Evolutionary conservation across 1,140 invertebrate genomes (phyloP), one percentile per base, ranked within the genome.

Genomic region (Drosophila nasuta): DNA sequence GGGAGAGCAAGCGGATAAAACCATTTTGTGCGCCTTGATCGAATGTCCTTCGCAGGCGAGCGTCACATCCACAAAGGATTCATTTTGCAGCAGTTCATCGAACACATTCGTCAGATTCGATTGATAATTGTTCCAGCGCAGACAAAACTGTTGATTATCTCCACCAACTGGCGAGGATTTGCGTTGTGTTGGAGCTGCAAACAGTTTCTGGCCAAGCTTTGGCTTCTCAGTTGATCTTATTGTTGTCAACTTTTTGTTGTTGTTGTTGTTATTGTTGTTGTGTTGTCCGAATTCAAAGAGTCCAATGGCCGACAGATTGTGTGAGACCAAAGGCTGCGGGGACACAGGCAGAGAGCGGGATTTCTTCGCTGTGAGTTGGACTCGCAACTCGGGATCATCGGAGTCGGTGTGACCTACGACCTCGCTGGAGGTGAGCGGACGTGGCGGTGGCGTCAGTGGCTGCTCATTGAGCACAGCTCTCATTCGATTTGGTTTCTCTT

Each of bases 61-160:
- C 7, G 97, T 98, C 56, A 98, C 97, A 93, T 98, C 97, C 57
- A 98, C 97, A 93, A 98, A 97, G 60, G 96, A 96, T 93, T 98
- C 97, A 92, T 95, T 97, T 92, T 97, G 97, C 54, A 98, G 94
- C 59, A 98, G 95, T 93, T 98, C 96, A 89, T 98, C 97, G 93
- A 98, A 98, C 65, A 97, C 97, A 93, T 96, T 97, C 59, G 97
- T 97, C 82, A 98, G 93, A 92, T 98, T 98, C 66, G 95, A 96
- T 92, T 98, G 97, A 93, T 98, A 98, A 92, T 98, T 98, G 94
- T 98, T 98, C 97, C 97, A 98, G 35, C 97, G 94, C 83, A 98
- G 94, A 92, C 97, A 98, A 94, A 98, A 94, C 79, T 94, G 94
- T 77, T 95, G 94, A 71, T 89, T 91, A 17, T 79, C 75, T 0